Evolutionary conservation across 2,113 vertebrate species (phyloP).

Genomic region (Siniperca knerii): DNA sequence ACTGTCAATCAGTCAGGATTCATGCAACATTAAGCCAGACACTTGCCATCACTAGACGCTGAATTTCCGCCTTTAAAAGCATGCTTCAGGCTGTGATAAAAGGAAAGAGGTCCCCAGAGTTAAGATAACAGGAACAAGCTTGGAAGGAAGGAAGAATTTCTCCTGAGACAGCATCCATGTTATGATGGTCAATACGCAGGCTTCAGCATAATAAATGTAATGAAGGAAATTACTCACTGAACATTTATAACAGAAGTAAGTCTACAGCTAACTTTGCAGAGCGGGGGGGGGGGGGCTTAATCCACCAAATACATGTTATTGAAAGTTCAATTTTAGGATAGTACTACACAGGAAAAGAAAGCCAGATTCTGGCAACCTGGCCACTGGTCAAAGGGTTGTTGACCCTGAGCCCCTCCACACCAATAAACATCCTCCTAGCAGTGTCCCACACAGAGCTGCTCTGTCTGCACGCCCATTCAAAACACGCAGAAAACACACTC

Average conservation of each 20-base stretch:
- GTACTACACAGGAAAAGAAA: conserved; percentile 68
- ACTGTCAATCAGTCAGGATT: conserved; percentile 49
- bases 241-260: not conserved
- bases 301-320: not conserved
- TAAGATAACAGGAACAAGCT: conserved; percentile 59
- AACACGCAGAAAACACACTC: conserved; percentile 54
- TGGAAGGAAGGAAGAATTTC: conserved; percentile 43
- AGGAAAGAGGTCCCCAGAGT: conserved; percentile 58
- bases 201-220: not conserved
- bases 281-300: not conserved
- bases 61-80: conserved; percentile 38
- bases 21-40: conserved; percentile 40
- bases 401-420: conserved; percentile 55
- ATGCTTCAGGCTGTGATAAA: conserved; percentile 51
- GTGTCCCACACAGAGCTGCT: conserved; percentile 29
- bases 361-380: conserved; percentile 37
- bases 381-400: conserved; percentile 22
- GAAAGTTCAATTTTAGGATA: conserved; percentile 56
- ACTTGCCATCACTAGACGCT: conserved; percentile 23
- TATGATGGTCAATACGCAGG: conserved; percentile 20
- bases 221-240: conserved; percentile 3
- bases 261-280: not conserved
- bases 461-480: conserved; percentile 44
- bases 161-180: conserved; percentile 41
- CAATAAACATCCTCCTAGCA: conserved; percentile 72